These are phyloP conservation scores for Toxotes lorentzi DNA, from an alignment of 2,797 vertebrate species.

Conservation along the genomic window DNA sequence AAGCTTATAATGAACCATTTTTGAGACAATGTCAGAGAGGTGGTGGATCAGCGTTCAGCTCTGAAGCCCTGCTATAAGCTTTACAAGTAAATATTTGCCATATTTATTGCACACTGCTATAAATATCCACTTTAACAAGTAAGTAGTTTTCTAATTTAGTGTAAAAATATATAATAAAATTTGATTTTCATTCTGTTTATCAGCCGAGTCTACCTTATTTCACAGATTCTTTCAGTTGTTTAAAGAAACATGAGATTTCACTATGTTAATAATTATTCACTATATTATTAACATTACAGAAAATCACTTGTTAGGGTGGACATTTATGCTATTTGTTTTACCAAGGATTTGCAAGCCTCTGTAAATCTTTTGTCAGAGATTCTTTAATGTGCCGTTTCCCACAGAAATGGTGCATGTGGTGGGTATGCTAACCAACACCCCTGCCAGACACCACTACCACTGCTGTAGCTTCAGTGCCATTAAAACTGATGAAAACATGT, in stretches of 20 bases:
- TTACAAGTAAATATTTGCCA: constrained; percentile 36
- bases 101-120: constrained; percentile 56
- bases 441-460: constrained; percentile 52
- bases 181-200: constrained; percentile 21
- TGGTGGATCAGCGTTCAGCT: constrained; percentile 14
- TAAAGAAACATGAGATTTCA: constrained; percentile 16
- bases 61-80: constrained; percentile 40
- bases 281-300: constrained; percentile 8
- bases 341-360: constrained; percentile 58
- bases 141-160: constrained; percentile 20
- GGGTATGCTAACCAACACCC: constrained; percentile 41
- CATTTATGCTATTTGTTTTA: constrained; percentile 51
- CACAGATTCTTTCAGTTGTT: constrained; percentile 13
- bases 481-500: constrained; percentile 75
- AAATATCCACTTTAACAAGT: constrained; percentile 52
- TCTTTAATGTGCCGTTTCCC: constrained; percentile 33
- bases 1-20: constrained; percentile 53
- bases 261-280: background rate
- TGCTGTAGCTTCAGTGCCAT: constrained; percentile 73
- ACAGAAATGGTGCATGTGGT: constrained; percentile 47
- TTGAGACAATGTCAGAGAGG: constrained; percentile 1
- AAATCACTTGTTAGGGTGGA: constrained; percentile 42
- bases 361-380: constrained; percentile 46
- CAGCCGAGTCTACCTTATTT: constrained; percentile 1
- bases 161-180: constrained; percentile 3